Percentiles rank a stretch among this genome's conserved stretches.
Evolutionary conservation across 2,888 invertebrate genomes (phyloP).

Genomic region (Eledona agricola): DNA sequence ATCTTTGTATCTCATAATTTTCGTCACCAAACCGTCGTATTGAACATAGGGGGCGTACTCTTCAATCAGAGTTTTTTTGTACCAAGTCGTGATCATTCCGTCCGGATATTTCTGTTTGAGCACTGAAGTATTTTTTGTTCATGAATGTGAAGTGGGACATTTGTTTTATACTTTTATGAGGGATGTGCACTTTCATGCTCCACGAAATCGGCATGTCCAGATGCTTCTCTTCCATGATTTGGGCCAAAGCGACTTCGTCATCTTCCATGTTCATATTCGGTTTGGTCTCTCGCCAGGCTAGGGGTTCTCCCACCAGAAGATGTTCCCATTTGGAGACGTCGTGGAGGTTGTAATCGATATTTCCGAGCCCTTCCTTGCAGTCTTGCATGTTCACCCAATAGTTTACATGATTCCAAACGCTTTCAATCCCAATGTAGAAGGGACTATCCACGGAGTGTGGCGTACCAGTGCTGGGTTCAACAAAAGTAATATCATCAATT

Average conservation of each 20-base stretch:
- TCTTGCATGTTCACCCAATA: slow-evolving; percentile 82
- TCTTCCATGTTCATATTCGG: slow-evolving; percentile 64
- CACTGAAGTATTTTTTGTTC: too few species aligned
- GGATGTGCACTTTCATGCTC: slow-evolving; percentile 74
- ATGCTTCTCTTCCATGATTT: slow-evolving; percentile 72
- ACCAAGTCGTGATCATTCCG: slow-evolving; percentile 72
- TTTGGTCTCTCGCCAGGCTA: slow-evolving; percentile 58
- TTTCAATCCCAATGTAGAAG: slow-evolving; percentile 81
- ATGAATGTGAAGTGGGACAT: too few species aligned
- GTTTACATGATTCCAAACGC: slow-evolving; percentile 86
- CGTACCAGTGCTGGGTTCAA: slow-evolving; percentile 85
- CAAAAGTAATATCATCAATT: slow-evolving; percentile 75
- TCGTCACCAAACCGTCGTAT: slow-evolving; percentile 75
- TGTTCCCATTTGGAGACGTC: slow-evolving; percentile 76
- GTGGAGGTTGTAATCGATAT: slow-evolving; percentile 71
- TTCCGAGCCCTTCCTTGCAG: slow-evolving; percentile 63
- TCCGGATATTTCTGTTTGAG: slow-evolving; percentile 69
- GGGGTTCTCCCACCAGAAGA: slow-evolving; percentile 75
- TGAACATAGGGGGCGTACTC: slow-evolving; percentile 81
- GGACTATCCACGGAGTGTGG: slow-evolving; percentile 66
- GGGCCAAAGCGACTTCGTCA: slow-evolving; percentile 60
- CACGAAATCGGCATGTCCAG: slow-evolving; percentile 80
- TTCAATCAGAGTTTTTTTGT: slow-evolving; percentile 78
- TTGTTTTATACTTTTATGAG: slow-evolving; percentile 63
- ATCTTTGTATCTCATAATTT: slow-evolving; percentile 70